Conservation (phyloP, 2,113 vertebrate species). For the Octodon degus region DNA sequence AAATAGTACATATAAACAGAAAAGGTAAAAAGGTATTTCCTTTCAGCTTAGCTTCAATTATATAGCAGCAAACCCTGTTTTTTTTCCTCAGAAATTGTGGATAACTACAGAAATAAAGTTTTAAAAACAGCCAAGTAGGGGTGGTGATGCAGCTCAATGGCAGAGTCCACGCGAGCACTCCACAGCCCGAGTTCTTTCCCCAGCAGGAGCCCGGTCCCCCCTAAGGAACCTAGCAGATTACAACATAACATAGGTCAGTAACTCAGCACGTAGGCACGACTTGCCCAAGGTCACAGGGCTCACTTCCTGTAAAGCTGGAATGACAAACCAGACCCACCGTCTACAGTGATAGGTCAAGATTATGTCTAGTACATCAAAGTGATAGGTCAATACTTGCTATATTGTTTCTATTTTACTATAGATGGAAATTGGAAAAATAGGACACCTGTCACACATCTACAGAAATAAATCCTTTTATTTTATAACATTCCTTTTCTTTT, state of each 20-base stretch:
- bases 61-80: background rate
- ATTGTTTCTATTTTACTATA: conserved; percentile 56
- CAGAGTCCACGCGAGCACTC: background rate
- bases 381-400: background rate
- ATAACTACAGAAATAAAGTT: background rate
- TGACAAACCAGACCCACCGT: background rate
- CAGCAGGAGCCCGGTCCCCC: background rate
- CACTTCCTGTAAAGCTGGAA: background rate
- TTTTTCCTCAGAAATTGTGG: background rate
- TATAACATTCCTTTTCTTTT: conserved; percentile 88
- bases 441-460: conserved; percentile 75
- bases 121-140: background rate
- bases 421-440: conserved; percentile 54
- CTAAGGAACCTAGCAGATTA: background rate
- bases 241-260: conserved; percentile 43
- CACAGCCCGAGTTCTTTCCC: background rate
- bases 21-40: conserved; percentile 31
- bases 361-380: background rate
- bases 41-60: conserved; percentile 5
- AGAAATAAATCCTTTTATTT: conserved; percentile 89
- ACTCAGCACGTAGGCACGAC: conserved; percentile 11
- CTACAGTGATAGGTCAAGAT: background rate
- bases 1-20: background rate
- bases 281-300: background rate
- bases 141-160: too few species aligned